Base-by-base conservation (phyloP, 1,140 invertebrate genomes). In the Eulimnadia texana region DNA sequence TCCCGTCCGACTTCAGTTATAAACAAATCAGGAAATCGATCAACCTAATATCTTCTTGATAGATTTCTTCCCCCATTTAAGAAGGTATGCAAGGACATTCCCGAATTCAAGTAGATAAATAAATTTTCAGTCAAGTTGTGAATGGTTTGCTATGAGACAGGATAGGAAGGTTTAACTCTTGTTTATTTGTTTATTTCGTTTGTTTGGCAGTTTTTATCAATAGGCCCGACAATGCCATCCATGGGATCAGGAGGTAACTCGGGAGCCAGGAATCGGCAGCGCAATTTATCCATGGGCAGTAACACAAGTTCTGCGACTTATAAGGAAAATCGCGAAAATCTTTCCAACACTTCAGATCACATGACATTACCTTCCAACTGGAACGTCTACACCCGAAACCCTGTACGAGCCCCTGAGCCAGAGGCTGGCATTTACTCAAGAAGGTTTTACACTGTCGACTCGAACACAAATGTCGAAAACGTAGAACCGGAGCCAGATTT, bases 281-380 rank as follows among this genome's bases (percentile, higher is more conserved):
- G 55, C 16, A 57, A 57, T 33, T 33, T 57, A 10, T 57, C 55
- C 3, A 27, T 57, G 25, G 33, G 27, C 13, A 57, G 55, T n/a
- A 57, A 57, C 33, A 33, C 28, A 20, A 29, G 27, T 1, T 57
- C 55, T 9, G 25, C 55, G 11, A 33, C 27, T 57, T 33, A 57
- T 33, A 57, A 57, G 33, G 55, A 57, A 3, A 57, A 57, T 33
- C 20, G 27, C 13, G 27, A 27, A 3, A 33, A 29, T n/a, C 27
- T 29, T 33, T 33, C 27, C 55, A 57, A 33, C 13, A 16, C 10
- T 11, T 28, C 55, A 3, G 55, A 57, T 57, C 55, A 29, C n/a
- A 11, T 25, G 2, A 11, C 55, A 16, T 20, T 23, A 10, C 55
- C 27, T 16, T 20, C 27, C 0, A 57, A 33, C 27, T 3, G 27